phyloP scores from a whole-genome alignment of 64 coral and sea anemone genomes.

The Porites lutea region DNA sequence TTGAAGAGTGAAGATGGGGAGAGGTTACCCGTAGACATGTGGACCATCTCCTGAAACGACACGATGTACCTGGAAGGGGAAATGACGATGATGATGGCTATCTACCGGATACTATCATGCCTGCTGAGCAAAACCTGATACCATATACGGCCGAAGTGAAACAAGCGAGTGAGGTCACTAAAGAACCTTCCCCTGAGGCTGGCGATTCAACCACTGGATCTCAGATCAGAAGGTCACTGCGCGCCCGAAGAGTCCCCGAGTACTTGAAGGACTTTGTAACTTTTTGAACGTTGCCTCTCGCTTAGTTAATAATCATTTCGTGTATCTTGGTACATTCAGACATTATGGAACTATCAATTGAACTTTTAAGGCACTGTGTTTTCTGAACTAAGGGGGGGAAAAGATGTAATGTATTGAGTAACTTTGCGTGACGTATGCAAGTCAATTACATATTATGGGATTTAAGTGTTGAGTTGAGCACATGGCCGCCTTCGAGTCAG shows the following conservation, averaged over 20 bases:
- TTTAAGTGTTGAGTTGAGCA: too few relatives aligned
- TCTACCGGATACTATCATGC: background rate
- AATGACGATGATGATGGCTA: background rate
- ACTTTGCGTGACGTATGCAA: too few relatives aligned
- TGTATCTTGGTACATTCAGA: background rate
- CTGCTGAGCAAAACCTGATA: background rate
- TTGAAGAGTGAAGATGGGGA: background rate
- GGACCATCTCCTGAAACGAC: background rate
- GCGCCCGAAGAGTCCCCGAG: background rate
- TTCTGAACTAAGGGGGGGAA: too few relatives aligned
- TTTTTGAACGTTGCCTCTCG: background rate
- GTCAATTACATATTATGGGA: too few relatives aligned
- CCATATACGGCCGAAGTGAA: background rate
- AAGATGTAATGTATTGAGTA: too few relatives aligned
- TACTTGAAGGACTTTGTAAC: conserved; percentile 4
- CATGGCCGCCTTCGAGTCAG: too few relatives aligned
- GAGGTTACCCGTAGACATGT: background rate
- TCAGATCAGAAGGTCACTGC: background rate
- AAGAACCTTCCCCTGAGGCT: background rate
- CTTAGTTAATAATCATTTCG: background rate
- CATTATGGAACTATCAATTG: background rate
- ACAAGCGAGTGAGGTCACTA: background rate
- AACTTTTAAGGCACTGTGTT: background rate
- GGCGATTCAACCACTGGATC: background rate
- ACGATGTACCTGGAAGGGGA: background rate